These are phyloP conservation scores for Blomia tropicalis DNA, from an alignment of 2,888 invertebrate genomes.

Conservation along the genomic window DNA sequence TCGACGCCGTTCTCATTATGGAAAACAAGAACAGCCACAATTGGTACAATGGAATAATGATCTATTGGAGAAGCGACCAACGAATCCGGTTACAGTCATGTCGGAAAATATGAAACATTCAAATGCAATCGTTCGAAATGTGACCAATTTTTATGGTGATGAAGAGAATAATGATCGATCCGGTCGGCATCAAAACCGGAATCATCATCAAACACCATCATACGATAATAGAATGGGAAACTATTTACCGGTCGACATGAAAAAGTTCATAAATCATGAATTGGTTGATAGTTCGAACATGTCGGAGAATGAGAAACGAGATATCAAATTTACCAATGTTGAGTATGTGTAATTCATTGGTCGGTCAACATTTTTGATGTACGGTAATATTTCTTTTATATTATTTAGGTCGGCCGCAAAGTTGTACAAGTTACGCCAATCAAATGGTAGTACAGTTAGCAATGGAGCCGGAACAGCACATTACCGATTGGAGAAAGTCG, in stretches of 20 bases:
- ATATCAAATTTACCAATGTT: constrained; percentile 31
- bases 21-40: neutral
- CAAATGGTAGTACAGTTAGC: neutral
- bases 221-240: constrained; percentile 43
- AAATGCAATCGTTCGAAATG: constrained; percentile 24
- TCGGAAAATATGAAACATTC: neutral
- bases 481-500: no score
- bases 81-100: neutral
- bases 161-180: neutral
- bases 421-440: neutral
- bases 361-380: neutral
- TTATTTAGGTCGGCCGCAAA: neutral
- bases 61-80: neutral
- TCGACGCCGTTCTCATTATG: constrained; percentile 41
- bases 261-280: constrained; percentile 71
- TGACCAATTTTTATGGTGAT: constrained; percentile 1
- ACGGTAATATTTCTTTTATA: neutral
- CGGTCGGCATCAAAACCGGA: neutral
- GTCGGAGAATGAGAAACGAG: constrained; percentile 47
- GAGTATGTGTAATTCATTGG: neutral
- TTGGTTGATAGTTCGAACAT: constrained; percentile 73
- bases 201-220: constrained; percentile 45
- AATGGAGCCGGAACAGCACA: no score
- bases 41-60: neutral
- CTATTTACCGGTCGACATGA: constrained; percentile 57